Evolutionary conservation across 2,113 vertebrate genomes (phyloP), one percentile per base, ranked within the genome.

Genomic region (Amphilophus citrinellus): DNA sequence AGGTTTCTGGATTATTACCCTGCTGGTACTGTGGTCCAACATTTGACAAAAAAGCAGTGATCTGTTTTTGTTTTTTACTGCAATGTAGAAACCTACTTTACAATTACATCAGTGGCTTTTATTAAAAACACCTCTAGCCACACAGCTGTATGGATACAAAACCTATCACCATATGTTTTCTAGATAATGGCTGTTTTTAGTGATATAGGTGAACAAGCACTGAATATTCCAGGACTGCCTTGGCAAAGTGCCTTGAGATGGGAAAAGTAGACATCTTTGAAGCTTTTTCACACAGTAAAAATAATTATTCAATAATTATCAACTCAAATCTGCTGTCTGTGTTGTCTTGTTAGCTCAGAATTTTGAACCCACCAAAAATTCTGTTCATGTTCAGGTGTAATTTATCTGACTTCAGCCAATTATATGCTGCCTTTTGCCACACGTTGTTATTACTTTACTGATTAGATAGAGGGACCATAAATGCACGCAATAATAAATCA

Each of bases 1-100:
- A 6, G 58, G 76, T 56, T 62, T n/a, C 9, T 77, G 79, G 80
- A 84, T 86, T n/a, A 80, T 71, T 10, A 30, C 22, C 3, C 42
- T 68, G 9, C 2, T 18, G 42, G 4, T 68, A 27, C 13, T 27
- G 24, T 47, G 63, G 24, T 17, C 8, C 22, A 44, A 68, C 39
- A 47, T 68, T 27, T 24, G 13, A 27, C 37, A 13, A 44, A 66
- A 66, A 66, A 0, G 39, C 22, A 47, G 42, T 1, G 47, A 66
- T 0, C n/a, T 66, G n/a, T 39, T 44, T 22, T 44, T 66, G 3
- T 42, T 65, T 9, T 9, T 63, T 35, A 44, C 42, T 0, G 3
- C 3, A 44, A 8, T 5, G 6, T 27, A 68, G 42, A 0, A 9
- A 9, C 53, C 53, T 53, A 22, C 22, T 47, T 47, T 27, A 44